Evolutionary conservation across 2,888 invertebrate species (phyloP).

Genomic region (Tachina lurida): DNA sequence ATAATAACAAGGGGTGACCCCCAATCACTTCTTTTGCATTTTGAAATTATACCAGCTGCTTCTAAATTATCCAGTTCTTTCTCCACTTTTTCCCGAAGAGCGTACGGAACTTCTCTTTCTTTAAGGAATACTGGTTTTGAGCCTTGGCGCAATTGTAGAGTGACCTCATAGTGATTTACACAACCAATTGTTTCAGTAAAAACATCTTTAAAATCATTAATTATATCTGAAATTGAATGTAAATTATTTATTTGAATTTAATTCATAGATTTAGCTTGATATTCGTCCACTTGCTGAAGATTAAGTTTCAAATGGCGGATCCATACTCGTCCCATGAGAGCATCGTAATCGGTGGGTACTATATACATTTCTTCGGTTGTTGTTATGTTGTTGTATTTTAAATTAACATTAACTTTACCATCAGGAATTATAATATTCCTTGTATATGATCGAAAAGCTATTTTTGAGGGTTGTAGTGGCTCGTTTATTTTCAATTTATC

Average conservation of each 20-base stretch:
- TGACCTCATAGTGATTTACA: constrained; percentile 41
- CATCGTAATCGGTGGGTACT: constrained; percentile 47
- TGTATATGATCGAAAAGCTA: too few relatives aligned
- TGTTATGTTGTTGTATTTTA: constrained; percentile 34
- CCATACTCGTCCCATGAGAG: constrained; percentile 52
- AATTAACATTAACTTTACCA: constrained; percentile 32
- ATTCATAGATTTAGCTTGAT: neutral
- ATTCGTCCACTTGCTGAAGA: constrained; percentile 19
- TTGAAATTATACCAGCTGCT: too few relatives aligned
- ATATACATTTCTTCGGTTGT: constrained; percentile 47
- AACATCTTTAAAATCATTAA: constrained; percentile 6
- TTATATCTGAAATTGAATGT: too few relatives aligned
- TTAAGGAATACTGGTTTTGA: constrained; percentile 34
- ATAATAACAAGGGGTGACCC: too few relatives aligned
- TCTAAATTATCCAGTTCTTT: too few relatives aligned
- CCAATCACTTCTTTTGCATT: too few relatives aligned
- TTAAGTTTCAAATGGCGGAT: constrained; percentile 44
- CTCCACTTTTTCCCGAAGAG: constrained; percentile 26
- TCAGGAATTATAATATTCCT: neutral
- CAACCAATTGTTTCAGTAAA: constrained; percentile 47
- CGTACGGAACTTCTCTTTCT: neutral
- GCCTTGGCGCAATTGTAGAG: constrained; percentile 15
- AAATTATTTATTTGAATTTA: neutral
- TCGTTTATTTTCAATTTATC: too few relatives aligned
- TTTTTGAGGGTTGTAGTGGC: too few relatives aligned